Evolutionary conservation across 1,140 invertebrate genomes (phyloP).

Genomic region (Ptiloglossa arizonensis): DNA sequence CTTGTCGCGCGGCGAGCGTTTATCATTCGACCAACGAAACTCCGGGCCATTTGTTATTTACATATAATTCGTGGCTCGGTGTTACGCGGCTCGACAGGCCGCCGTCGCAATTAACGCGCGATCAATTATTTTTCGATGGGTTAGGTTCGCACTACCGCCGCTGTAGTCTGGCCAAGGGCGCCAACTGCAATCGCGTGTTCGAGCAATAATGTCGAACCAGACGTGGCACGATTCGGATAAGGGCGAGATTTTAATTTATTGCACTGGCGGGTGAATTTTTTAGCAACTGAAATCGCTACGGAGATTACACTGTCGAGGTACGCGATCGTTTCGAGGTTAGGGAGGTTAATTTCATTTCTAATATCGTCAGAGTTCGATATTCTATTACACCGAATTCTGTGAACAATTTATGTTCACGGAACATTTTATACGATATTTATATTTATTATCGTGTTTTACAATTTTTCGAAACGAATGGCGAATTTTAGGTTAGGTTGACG

Average conservation of each 20-base stretch:
- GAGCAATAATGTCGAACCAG: constrained; percentile 29
- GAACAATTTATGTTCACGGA: too few species aligned
- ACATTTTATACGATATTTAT: too few species aligned
- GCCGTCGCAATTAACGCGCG: constrained; percentile 69
- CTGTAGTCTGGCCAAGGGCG: neutral
- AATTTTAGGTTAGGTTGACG: too few species aligned
- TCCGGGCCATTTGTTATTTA: constrained; percentile 74
- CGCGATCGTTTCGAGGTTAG: too few species aligned
- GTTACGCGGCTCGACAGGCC: constrained; percentile 61
- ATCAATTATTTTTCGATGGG: constrained; percentile 71
- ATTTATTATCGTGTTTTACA: too few species aligned
- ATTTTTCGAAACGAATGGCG: too few species aligned
- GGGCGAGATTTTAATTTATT: constrained; percentile 29
- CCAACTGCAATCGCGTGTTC: neutral
- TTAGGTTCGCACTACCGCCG: neutral
- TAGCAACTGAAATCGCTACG: neutral
- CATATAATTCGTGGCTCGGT: constrained; percentile 70
- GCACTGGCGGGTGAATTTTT: neutral
- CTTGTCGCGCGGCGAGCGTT: constrained; percentile 67
- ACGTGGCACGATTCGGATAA: neutral
- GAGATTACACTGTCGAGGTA: neutral
- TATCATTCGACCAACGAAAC: constrained; percentile 66
- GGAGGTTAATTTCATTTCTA: too few species aligned
- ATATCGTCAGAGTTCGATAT: too few species aligned
- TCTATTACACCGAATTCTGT: too few species aligned